These are phyloP conservation scores for Hipposideros larvatus DNA, from an alignment of 2,797 vertebrate species.

Conservation along the genomic window DNA sequence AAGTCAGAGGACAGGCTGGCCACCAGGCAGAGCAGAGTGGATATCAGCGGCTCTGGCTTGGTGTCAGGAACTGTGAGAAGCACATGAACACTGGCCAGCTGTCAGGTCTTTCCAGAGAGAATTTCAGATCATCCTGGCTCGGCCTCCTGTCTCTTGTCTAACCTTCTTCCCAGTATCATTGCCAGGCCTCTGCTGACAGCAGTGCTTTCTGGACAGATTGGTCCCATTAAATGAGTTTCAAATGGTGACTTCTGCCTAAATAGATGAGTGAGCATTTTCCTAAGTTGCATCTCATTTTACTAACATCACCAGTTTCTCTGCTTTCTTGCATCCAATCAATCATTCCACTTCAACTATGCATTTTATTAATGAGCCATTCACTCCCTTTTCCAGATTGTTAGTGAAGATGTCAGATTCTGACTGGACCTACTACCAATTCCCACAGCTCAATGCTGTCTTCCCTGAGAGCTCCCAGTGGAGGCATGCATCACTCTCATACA, in stretches of 20 bases:
- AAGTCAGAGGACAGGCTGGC: neutral
- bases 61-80: neutral
- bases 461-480: neutral
- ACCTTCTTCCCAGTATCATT: neutral
- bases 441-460: neutral
- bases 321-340: constrained; percentile 50
- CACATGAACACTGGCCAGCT: neutral
- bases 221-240: constrained; percentile 25
- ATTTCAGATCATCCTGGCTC: neutral
- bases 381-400: constrained; percentile 6
- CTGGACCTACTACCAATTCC: neutral
- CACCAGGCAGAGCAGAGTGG: neutral
- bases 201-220: neutral
- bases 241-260: constrained; percentile 13
- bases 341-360: constrained; percentile 7
- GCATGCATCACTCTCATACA: neutral
- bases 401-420: constrained; percentile 61
- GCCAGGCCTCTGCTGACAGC: neutral
- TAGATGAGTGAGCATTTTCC: constrained; percentile 1
- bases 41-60: neutral
- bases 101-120: neutral
- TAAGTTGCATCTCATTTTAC: constrained; percentile 36
- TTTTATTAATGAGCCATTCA: constrained; percentile 58
- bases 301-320: constrained; percentile 32
- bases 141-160: neutral